Conservation (phyloP, 2,888 invertebrate species). For the Dasypolia templi region DNA sequence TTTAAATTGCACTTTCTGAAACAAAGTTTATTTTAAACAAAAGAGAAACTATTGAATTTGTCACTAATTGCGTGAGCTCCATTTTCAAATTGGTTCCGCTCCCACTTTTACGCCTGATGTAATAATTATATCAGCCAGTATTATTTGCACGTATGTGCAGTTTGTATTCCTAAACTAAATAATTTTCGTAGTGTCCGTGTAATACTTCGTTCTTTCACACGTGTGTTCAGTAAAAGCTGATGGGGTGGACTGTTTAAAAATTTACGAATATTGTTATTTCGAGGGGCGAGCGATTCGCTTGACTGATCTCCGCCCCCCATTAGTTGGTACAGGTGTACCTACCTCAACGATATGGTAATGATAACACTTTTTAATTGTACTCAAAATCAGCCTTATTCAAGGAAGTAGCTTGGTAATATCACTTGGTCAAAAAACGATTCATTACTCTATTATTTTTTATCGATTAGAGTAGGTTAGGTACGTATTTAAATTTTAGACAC, state of each 20-base stretch:
- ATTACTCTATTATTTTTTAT: conserved; percentile 17
- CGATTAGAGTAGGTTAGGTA: background rate
- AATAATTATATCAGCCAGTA: conserved; percentile 33
- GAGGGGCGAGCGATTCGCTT: conserved; percentile 79
- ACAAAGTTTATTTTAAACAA: background rate
- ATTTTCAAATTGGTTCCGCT: conserved; percentile 41
- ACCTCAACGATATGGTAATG: conserved; percentile 66
- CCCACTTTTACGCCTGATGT: conserved; percentile 30
- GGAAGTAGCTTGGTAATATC: background rate
- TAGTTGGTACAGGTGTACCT: conserved; percentile 58
- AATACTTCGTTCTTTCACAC: conserved; percentile 39
- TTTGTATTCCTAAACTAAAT: conserved; percentile 64
- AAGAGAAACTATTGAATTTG: background rate
- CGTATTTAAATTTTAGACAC: background rate
- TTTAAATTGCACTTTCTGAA: background rate
- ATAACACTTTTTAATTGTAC: conserved; percentile 67
- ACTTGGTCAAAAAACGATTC: conserved; percentile 23
- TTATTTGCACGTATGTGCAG: conserved; percentile 2
- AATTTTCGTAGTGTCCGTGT: conserved; percentile 55
- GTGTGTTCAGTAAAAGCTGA: conserved; percentile 69
- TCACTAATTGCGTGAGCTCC: background rate
- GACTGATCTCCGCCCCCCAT: conserved; percentile 76
- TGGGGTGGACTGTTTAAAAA: conserved; percentile 78
- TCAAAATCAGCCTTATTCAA: conserved; percentile 32
- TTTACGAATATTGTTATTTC: conserved; percentile 70